These are phyloP conservation scores for Pectinophora gossypiella DNA, from an alignment of 1,140 invertebrate species.

Conservation along the genomic window DNA sequence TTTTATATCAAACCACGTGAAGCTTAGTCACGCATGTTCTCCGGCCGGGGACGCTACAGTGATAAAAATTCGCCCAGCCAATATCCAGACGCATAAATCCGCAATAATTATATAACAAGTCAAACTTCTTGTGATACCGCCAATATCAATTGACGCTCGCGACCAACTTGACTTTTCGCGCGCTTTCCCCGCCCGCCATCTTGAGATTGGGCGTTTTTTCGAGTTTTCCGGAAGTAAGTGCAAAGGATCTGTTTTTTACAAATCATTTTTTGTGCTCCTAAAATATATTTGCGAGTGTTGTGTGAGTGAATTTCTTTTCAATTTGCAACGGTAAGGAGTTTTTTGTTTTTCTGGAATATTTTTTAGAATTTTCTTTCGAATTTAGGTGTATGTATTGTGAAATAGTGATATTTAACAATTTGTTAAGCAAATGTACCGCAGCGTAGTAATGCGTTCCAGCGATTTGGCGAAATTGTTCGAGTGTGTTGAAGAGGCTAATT, in stretches of 20 bases:
- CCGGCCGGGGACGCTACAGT: conserved; percentile 43
- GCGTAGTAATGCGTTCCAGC: background rate
- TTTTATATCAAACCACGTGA: conserved; percentile 59
- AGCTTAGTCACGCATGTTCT: conserved; percentile 59
- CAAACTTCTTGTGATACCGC: conserved; percentile 21
- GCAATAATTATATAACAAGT: conserved; percentile 19
- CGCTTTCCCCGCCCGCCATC: conserved; percentile 36
- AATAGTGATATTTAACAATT: background rate
- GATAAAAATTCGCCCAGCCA: conserved; percentile 32
- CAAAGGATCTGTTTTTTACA: conserved; percentile 26
- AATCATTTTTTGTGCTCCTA: conserved; percentile 22
- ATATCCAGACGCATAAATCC: conserved; percentile 19
- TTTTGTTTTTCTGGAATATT: background rate
- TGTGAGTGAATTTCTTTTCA: conserved; percentile 32
- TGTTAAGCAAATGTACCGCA: background rate
- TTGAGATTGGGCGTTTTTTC: conserved; percentile 26
- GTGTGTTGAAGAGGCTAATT: conserved; percentile 31
- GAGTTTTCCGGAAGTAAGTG: conserved; percentile 52
- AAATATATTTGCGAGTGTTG: conserved; percentile 18
- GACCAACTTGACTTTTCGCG: conserved; percentile 20
- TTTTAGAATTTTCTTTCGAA: background rate
- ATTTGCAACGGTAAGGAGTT: conserved; percentile 23
- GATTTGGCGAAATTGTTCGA: conserved; percentile 33
- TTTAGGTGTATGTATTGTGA: background rate
- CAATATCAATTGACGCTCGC: conserved; percentile 16